Evolutionary conservation across 2,797 vertebrate species (phyloP).

Genomic region (Sphaeramia orbicularis): DNA sequence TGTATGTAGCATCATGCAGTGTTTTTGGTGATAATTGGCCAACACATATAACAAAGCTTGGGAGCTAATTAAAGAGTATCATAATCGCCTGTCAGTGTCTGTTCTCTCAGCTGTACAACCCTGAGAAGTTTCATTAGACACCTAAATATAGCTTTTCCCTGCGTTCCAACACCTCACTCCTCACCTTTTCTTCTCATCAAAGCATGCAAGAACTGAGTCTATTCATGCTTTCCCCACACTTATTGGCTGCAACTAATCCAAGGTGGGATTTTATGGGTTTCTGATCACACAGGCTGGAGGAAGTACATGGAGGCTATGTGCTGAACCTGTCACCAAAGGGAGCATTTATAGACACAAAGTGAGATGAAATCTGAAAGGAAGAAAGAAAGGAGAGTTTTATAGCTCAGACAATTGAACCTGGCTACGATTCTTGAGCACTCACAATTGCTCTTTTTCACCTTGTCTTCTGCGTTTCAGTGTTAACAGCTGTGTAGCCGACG

Average conservation of each 20-base stretch:
- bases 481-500: not conserved
- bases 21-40: constrained; percentile 61
- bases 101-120: constrained; percentile 36
- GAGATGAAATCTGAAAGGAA: too few relatives aligned
- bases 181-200: constrained; percentile 73
- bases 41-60: constrained; percentile 45
- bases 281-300: constrained; percentile 33
- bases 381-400: not conserved
- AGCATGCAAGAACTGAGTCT: constrained; percentile 24
- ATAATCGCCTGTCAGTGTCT: constrained; percentile 74
- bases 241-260: constrained; percentile 62
- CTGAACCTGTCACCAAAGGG: constrained; percentile 42
- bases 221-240: constrained; percentile 19
- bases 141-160: constrained; percentile 76
- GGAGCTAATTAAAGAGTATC: constrained; percentile 76
- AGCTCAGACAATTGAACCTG: constrained; percentile 24
- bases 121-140: constrained; percentile 65
- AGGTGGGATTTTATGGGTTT: constrained; percentile 60
- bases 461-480: constrained; percentile 8
- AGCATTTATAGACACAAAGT: constrained; percentile 41
- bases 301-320: not conserved
- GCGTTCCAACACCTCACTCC: constrained; percentile 65
- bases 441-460: not conserved
- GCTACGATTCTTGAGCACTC: not conserved
- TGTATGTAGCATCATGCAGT: constrained; percentile 23